phyloP scores from a whole-genome alignment of 2,113 vertebrate genomes.

The Corythornis vintsioides region DNA sequence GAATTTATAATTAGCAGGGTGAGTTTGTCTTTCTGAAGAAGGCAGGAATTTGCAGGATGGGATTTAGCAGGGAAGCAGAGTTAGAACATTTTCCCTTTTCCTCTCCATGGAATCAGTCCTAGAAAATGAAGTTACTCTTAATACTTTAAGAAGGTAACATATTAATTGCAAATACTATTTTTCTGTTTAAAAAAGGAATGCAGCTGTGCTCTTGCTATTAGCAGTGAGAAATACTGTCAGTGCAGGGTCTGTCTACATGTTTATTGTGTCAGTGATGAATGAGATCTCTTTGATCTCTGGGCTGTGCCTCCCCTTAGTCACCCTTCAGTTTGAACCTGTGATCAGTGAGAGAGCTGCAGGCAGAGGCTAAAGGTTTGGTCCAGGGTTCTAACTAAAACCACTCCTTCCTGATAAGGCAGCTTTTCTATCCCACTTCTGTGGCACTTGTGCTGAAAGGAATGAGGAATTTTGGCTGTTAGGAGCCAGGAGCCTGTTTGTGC shows the following conservation, averaged over 20 bases:
- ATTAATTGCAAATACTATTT: not conserved
- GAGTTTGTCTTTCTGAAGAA: conserved; percentile 39
- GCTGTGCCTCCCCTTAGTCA: not conserved
- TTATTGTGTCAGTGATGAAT: not conserved
- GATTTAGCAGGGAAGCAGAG: conserved; percentile 1
- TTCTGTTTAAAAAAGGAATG: not conserved
- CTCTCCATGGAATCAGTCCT: not conserved
- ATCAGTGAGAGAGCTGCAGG: not conserved
- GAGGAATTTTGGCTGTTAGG: not conserved
- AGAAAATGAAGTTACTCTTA: not conserved
- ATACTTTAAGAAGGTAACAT: not conserved
- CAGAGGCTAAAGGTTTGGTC: not conserved
- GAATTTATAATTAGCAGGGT: conserved; percentile 38
- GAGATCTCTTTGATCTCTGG: not conserved
- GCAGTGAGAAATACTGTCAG: not conserved
- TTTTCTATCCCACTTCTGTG: not conserved
- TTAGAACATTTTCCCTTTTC: not conserved
- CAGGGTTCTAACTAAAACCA: not conserved
- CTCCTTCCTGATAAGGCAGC: not conserved
- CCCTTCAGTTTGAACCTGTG: not conserved
- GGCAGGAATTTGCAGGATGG: not conserved
- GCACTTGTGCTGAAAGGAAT: not conserved
- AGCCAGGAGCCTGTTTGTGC: not conserved
- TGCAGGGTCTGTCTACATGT: not conserved
- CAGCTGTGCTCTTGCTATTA: not conserved